Evolutionary conservation across 2,888 invertebrate species (phyloP).

Genomic region (Archips crataeganus): DNA sequence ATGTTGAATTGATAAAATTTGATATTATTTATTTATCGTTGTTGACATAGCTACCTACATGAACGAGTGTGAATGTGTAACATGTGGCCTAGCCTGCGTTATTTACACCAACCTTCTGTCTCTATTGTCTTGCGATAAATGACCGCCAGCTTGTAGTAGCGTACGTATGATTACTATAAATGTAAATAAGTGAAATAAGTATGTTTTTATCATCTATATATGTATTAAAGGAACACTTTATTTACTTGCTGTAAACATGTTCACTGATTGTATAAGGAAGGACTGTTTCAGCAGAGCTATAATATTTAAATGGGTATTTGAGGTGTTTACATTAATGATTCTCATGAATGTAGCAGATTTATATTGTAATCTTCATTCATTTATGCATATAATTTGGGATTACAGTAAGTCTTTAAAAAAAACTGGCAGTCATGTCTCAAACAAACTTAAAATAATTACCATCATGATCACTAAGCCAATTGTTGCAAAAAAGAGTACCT

Average conservation of each 20-base stretch:
- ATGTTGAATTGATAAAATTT: conserved; percentile 41
- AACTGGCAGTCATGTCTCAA: no score
- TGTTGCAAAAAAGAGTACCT: no score
- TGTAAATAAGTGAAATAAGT: neutral
- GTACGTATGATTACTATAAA: conserved; percentile 19
- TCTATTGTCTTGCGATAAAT: conserved; percentile 45
- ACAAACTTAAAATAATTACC: no score
- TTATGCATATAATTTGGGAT: neutral
- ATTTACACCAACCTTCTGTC: conserved; percentile 61
- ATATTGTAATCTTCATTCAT: neutral
- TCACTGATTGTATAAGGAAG: conserved; percentile 1
- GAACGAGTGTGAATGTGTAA: conserved; percentile 50
- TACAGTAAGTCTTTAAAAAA: no score
- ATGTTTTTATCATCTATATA: conserved; percentile 6
- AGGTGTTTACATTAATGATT: neutral
- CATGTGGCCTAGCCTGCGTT: conserved; percentile 59
- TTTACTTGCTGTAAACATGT: neutral
- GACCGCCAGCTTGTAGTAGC: conserved; percentile 1
- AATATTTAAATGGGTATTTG: neutral
- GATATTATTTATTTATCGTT: conserved; percentile 41
- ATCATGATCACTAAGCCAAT: no score
- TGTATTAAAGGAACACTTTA: no score
- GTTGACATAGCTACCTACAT: conserved; percentile 43
- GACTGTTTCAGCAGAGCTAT: neutral
- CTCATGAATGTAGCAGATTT: no score